Evolutionary conservation across 2,888 invertebrate genomes (phyloP).

Genomic region (Pseudococcus jackbeardsleyi): DNA sequence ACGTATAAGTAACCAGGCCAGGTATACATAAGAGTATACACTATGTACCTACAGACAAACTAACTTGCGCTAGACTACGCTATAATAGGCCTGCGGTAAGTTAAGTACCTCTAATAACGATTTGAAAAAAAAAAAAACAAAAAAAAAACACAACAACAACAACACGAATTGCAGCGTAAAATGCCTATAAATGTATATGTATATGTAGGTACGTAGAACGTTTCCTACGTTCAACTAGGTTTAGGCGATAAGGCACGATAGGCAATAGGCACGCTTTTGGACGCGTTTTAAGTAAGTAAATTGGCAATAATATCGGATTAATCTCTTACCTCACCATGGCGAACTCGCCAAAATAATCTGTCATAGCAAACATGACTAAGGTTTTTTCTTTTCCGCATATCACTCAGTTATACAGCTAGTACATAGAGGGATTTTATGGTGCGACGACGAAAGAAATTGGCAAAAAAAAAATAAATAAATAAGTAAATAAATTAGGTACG

Average conservation of each 20-base stretch:
- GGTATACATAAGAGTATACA: background rate
- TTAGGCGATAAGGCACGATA: background rate
- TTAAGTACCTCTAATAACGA: too few species aligned
- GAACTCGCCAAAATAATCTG: constrained; percentile 73
- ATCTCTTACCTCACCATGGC: constrained; percentile 72
- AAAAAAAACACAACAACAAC: too few species aligned
- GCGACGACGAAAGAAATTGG: background rate
- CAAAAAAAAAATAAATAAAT: too few species aligned
- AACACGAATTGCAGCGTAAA: too few species aligned
- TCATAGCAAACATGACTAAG: constrained; percentile 73
- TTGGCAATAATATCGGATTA: constrained; percentile 6
- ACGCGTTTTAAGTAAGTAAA: background rate
- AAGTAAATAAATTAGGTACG: too few species aligned
- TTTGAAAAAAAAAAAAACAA: too few species aligned
- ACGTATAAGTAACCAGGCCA: background rate
- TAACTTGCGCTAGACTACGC: background rate
- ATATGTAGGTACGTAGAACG: too few species aligned
- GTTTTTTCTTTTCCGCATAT: constrained; percentile 66
- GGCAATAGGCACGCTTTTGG: background rate
- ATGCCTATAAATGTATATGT: too few species aligned
- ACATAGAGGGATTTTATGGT: background rate
- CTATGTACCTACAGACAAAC: too few species aligned
- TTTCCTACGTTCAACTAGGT: background rate
- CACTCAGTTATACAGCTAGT: background rate
- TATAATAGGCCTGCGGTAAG: too few species aligned